phyloP scores from a whole-genome alignment of 2,113 vertebrate species.

The Myotis brandtii region DNA sequence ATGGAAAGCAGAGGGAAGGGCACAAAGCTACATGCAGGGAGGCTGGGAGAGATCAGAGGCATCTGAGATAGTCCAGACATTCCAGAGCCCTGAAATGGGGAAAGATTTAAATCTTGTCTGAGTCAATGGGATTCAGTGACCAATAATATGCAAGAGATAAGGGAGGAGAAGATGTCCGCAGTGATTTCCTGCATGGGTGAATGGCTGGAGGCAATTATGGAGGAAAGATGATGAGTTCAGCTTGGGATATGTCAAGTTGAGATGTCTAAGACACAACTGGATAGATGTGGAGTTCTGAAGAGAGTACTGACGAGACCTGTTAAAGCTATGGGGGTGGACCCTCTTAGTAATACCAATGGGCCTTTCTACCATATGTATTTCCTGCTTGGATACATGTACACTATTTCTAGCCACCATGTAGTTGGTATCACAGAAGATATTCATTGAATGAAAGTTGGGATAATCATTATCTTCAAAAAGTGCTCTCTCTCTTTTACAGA shows the following conservation, averaged over 20 bases:
- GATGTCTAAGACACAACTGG: not conserved
- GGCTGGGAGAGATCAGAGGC: not conserved
- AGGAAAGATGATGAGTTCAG: not conserved
- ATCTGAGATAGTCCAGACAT: not conserved
- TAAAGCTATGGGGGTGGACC: not conserved
- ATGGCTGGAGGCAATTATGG: not conserved
- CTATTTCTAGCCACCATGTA: not conserved
- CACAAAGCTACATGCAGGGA: not conserved
- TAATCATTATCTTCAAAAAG: not conserved
- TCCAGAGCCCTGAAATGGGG: not conserved
- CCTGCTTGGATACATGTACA: not conserved
- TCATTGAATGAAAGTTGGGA: not conserved
- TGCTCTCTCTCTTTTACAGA: not conserved
- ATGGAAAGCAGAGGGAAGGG: not conserved
- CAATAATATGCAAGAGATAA: not conserved
- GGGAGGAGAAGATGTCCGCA: not conserved
- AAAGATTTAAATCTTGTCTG: not conserved
- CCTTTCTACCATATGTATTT: not conserved
- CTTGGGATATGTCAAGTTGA: not conserved
- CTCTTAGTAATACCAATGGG: not conserved
- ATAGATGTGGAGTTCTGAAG: not conserved
- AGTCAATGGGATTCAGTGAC: not conserved
- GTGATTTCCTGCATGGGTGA: not conserved
- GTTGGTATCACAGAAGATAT: not conserved
- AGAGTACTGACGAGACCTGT: not conserved